Evolutionary conservation across 1,140 invertebrate species (phyloP), one percentile per base, ranked within the genome.

Genomic region (Leptinotarsa defecta): DNA sequence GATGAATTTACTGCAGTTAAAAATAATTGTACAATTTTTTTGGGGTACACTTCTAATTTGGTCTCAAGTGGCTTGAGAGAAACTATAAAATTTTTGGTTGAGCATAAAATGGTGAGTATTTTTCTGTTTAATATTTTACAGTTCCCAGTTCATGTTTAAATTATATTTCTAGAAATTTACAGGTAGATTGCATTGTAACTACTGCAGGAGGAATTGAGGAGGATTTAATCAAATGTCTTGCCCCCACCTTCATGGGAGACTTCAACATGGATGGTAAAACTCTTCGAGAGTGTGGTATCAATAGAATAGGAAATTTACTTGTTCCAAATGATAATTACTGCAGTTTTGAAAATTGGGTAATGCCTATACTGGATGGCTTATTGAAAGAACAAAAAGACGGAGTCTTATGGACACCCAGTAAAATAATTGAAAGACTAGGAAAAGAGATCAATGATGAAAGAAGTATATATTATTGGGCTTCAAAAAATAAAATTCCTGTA

Each of bases 281-380:
- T 61, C 88, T 98, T 17, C 88, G 97, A 74, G 91, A 94, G 8
- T 91, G 92, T 78, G 98, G 98, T 13, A 94, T 99, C 49, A 99
- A 99, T 86, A 88, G 98, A 79, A 99, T 98, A 79, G 98, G 98
- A 48, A 99, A 99, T 88, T 88, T 99, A 48, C 87, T 99, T 27
- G 97, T 99, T 2, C 98, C 98, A 5, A 99, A 99, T 89, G 92
- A 98, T 81, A 99, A 99, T 88, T 99, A 99, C 86, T 99, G 98
- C 82, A 89, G 92, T 80, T 99, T 99, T 89, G 98, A 99, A 88
- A 94, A 99, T 84, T 99, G 98, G 98, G 88, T 99, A 0, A 96
- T 95, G 87, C 98, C 98, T 0, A 91, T 96, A 81, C 88, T 99
- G 20, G 94, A 99, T 84, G 89, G 93, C 84, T 95, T 99, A 94